Conservation (phyloP, 2,113 vertebrate species). For the Lasiurus cinereus region DNA sequence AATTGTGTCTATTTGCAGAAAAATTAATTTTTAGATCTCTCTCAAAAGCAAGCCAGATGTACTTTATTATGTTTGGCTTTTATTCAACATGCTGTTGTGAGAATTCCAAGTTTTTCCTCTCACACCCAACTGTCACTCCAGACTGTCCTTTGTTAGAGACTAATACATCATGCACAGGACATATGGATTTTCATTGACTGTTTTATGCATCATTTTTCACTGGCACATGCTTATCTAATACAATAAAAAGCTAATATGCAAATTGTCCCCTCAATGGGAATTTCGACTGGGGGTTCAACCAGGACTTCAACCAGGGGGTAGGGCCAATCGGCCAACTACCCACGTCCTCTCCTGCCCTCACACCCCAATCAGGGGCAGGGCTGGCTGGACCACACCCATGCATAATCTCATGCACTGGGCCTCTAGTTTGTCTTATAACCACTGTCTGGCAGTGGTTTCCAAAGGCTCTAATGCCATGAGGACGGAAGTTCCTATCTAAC, state of each 20-base stretch:
- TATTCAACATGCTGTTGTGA: constrained; percentile 63
- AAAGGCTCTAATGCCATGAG: neutral
- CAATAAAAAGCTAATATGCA: no score
- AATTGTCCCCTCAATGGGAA: no score
- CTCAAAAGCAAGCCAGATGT: constrained; percentile 74
- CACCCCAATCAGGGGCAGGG: no score
- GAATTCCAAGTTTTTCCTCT: constrained; percentile 61
- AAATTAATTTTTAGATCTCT: constrained; percentile 76
- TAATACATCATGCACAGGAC: neutral
- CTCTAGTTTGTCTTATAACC: neutral
- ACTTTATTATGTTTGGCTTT: constrained; percentile 75
- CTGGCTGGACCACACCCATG: no score
- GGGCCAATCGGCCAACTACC: no score
- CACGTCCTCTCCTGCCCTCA: no score
- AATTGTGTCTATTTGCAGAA: constrained; percentile 59
- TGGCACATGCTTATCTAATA: neutral
- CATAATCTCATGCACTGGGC: no score
- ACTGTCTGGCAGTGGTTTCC: neutral
- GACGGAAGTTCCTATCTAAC: neutral
- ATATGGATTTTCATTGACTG: neutral
- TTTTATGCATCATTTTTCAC: neutral
- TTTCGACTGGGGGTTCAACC: no score
- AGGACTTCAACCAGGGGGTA: no score
- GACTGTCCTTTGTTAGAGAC: neutral
- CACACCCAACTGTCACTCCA: constrained; percentile 22